Evolutionary conservation across 2,797 vertebrate genomes (phyloP), one percentile per base, ranked within the genome.

Genomic region (Gambusia yucatana): DNA sequence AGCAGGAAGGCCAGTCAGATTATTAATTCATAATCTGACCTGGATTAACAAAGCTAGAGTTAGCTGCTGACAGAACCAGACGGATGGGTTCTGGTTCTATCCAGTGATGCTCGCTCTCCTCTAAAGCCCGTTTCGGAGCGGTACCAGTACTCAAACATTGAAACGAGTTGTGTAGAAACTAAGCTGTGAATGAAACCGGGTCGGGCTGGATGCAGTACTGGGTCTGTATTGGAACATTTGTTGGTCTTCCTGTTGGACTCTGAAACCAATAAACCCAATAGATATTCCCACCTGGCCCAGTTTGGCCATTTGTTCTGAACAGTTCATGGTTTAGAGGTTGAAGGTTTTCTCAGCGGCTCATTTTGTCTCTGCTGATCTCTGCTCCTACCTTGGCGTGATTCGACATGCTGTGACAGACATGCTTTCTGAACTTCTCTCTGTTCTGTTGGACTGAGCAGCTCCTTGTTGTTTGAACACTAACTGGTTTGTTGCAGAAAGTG

Each of bases 1-100:
- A 87, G 47, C 83, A 87, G n/a, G n/a, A 25, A 55, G 52, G 22
- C 9, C 52, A 55, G 52, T n/a, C 55, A n/a, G 55, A 57, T 57
- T 57, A 28, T 57, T 28, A 10, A 57, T 11, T 3, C 52, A 10
- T n/a, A 55, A 25, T 9, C 50, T 25, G 47, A 50, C 47, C 17
- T 48, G 47, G 47, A 50, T n/a, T 55, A 25, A 55, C n/a, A 9
- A n/a, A 3, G 52, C 20, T 50, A 6, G 6, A 22, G 20, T 50
- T 55, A 55, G 52, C 52, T 55, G 25, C 52, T n/a, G 25, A n/a
- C 22, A 55, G 48, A 50, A 50, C 48, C 52, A n/a, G 25, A 55
- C 9, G 3, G 52, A 55, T n/a, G 52, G 52, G 55, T 57, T 13
- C 55, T 55, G 52, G 9, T 55, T n/a, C 52, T 25, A 55, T 55